Base-by-base conservation (phyloP, 2,888 invertebrate genomes). In the Lochmaea capreae region DNA sequence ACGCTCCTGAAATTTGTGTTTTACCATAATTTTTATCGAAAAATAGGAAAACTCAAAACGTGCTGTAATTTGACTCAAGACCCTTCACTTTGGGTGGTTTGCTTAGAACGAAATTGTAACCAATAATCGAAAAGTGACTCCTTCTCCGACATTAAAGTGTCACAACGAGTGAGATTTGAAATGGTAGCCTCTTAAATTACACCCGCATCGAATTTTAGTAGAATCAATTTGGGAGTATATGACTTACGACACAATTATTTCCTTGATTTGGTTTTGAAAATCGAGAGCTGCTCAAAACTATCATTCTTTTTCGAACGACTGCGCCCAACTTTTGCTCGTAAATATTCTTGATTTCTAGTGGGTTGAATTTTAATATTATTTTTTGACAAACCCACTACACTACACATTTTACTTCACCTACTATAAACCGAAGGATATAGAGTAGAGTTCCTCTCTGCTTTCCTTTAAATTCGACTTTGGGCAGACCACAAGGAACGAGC, bases 151-250 rank as follows among this genome's bases (percentile, higher is more conserved):
- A 46, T 12, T 46, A 46, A 46, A 14, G 14, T 46, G 46, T 46
- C 46, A 14, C 11, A 61, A 14, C 14, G 33, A 61, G 33, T 26
- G 61, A 12, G 61, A 61, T 26, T n/a, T 12, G 26, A 14, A 46
- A 46, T 14, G 11, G 46, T 46, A 3, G 22, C 59, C 18, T 39
- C 42, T 62, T 39, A 16, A 39, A 42, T n/a, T 62, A 14, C 18
- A 16, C 2, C 49, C 59, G 58, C 63, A 71, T 74, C 65, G 67
- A 75, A 69, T 66, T n/a, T n/a, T 62, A 67, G 65, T 49, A 65
- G 72, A 75, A 72, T 75, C 71, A 75, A 72, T 75, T 72, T 52
- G 66, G 65, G 68, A 72, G 57, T 61, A 46, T 75, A 69, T 58
- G 75, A 72, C 69, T 75, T 75, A 75, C 66, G 75, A 58, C 69